These are phyloP conservation scores for Paradisaea rubra DNA, from an alignment of 2,113 vertebrate species.

Conservation along the genomic window DNA sequence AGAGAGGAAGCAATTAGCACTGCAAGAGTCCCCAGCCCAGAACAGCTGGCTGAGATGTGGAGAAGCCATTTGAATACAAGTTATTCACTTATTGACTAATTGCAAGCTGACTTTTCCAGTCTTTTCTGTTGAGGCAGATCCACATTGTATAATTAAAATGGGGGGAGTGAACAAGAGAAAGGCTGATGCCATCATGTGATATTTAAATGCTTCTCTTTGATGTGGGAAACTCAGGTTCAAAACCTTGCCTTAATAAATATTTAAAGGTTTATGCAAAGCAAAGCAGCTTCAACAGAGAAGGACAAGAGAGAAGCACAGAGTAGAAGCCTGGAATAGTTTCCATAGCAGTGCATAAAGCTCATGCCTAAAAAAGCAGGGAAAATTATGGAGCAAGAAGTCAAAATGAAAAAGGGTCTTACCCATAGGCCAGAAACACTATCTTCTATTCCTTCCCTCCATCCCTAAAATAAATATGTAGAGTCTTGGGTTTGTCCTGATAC, in stretches of 20 bases:
- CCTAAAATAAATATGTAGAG: not conserved
- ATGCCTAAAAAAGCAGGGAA: not conserved
- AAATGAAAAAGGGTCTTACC: not conserved
- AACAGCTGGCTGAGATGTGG: not conserved
- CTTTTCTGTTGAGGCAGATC: not conserved
- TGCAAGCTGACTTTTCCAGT: not conserved
- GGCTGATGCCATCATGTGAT: not conserved
- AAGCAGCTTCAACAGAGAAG: not conserved
- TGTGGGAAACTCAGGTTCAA: conserved; percentile 12
- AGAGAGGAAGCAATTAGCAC: not conserved
- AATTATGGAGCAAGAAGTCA: not conserved
- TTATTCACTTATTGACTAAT: not conserved
- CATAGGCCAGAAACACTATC: not conserved
- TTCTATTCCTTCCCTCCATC: not conserved
- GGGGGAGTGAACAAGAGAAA: not conserved
- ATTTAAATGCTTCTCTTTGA: not conserved
- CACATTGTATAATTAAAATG: not conserved
- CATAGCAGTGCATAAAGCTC: not conserved
- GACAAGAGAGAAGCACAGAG: not conserved
- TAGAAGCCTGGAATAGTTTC: not conserved
- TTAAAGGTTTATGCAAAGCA: not conserved
- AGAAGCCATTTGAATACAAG: not conserved
- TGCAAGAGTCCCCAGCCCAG: not conserved
- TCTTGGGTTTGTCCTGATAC: not conserved
- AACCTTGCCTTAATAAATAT: conserved; percentile 24